Evolutionary conservation across 2,113 vertebrate species (phyloP).

Genomic region (Castor canadensis): DNA sequence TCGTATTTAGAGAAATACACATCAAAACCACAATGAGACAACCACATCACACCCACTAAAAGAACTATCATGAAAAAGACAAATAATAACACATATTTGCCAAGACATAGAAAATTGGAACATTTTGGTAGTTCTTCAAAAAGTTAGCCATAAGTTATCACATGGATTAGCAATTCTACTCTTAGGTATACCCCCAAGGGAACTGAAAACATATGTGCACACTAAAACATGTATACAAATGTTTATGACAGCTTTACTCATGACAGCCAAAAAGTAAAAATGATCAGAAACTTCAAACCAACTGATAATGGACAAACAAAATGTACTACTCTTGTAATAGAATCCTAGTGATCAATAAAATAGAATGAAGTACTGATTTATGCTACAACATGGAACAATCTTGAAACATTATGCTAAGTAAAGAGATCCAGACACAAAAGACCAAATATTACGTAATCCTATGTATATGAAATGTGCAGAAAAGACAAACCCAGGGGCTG

Average conservation of each 20-base stretch:
- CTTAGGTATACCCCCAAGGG: not conserved
- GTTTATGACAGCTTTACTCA: not conserved
- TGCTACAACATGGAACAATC: not conserved
- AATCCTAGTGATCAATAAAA: not conserved
- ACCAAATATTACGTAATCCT: not conserved
- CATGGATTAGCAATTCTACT: not conserved
- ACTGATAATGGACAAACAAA: not conserved
- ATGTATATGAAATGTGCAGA: not conserved
- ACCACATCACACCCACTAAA: not conserved
- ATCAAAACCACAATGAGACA: not conserved
- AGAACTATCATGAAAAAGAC: not conserved
- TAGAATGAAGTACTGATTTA: not conserved
- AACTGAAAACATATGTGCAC: not conserved
- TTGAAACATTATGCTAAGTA: not conserved
- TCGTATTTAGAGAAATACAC: not conserved
- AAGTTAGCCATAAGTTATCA: not conserved
- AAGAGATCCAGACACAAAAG: conserved; percentile 15
- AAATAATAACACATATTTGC: not conserved
- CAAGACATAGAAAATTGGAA: too few species aligned
- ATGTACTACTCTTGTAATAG: not conserved
- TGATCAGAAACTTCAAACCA: not conserved
- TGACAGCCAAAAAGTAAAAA: not conserved
- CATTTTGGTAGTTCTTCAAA: not conserved
- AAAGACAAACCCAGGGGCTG: not conserved
- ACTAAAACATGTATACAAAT: not conserved